Base-by-base conservation (phyloP, 2,888 invertebrate genomes). In the Drosophila rubida region DNA sequence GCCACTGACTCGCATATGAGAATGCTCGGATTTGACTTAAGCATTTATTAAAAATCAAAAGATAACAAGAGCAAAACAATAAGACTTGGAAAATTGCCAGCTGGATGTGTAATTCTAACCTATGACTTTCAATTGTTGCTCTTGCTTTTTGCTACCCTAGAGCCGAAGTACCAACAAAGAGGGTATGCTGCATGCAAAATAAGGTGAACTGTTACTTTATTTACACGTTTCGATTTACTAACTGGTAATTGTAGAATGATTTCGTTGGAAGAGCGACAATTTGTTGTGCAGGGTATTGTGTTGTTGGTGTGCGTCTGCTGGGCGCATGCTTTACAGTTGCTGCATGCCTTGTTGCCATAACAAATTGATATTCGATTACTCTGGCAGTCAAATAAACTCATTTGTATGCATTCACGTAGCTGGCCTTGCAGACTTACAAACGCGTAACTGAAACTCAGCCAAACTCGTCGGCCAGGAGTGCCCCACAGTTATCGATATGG, bases 21-120 rank as follows among this genome's bases (percentile, higher is more conserved):
- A 59, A 65, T 60, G 69, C 69, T 71, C 54, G 72, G 66, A 70
- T 78, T 80, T 74, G 54, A 59, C 70, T 86, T 76, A 70, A 69
- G 76, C 74, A 83, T 83, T 83, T 82, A 82, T 80, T 80, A 85
- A 80, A 76, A 73, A 61, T 60, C 30, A 42, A 58, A 53, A 53
- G 53, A 53, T 53, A 53, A 50, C 53, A 22, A 44, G 48, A 42
- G 50, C 42, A 57, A 49, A 54, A 60, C 59, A 71, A 53, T 48
- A 64, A 35, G 27, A 19, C 22, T 44, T 49, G 42, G 32, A 42
- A 69, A 45, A 65, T 25, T 55, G 59, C 25, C 46, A 55, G 59
- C 44, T 57, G 55, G 32, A 49, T 48, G 30, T 61, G 46, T 69
- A 46, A 54, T 65, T 66, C 51, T 50, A 64, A 51, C 25, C 41